A percentile compares a stretch with the other conserved stretches of the same genome.
These are phyloP conservation scores for Rhopalosiphum nymphaeae DNA, from an alignment of 2,888 invertebrate genomes.

Conservation along the genomic window DNA sequence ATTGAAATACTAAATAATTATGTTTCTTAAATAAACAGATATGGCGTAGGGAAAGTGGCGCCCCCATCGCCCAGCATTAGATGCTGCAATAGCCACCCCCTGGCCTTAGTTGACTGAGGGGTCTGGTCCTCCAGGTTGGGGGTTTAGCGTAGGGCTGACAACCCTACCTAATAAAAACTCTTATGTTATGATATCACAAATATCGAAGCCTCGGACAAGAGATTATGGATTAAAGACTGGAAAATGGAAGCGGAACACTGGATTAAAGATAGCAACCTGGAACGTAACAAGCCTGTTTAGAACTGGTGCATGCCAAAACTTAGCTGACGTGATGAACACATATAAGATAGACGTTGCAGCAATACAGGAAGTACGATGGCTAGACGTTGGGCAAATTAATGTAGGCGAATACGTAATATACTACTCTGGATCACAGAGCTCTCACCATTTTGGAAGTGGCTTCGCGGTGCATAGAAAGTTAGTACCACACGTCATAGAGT, in stretches of 20 bases:
- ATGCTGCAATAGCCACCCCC: not conserved
- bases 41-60: not conserved
- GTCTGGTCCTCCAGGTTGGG: not conserved
- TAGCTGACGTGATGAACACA: not conserved
- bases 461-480: not conserved
- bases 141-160: constrained; percentile 1
- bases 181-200: not conserved
- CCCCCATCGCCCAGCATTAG: not conserved
- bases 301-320: not conserved
- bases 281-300: constrained; percentile 7
- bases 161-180: not conserved
- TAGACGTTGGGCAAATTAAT: not conserved
- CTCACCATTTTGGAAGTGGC: not conserved
- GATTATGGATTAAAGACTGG: not conserved
- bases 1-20: no score
- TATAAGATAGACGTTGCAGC: not conserved
- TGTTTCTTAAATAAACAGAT: no score
- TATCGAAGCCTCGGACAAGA: not conserved
- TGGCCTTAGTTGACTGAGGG: not conserved
- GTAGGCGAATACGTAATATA: not conserved
- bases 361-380: not conserved
- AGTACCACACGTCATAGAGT: not conserved
- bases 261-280: not conserved
- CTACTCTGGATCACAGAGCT: not conserved
- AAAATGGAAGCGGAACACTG: not conserved